Evolutionary conservation across 2,113 vertebrate genomes (phyloP).

Genomic region (Ochotona curzoniae): DNA sequence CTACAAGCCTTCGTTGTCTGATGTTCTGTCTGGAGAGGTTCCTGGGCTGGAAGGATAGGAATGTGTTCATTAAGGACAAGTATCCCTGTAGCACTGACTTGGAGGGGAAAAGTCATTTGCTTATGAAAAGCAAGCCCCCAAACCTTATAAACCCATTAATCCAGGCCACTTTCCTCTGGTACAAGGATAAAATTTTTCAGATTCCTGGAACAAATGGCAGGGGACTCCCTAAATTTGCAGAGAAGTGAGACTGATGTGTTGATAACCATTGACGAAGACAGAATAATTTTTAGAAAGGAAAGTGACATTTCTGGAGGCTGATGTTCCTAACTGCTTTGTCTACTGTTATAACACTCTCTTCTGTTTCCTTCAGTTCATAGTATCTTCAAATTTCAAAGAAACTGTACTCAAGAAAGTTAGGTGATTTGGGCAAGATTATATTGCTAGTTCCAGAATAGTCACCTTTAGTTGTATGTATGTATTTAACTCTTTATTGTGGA

Average conservation of each 20-base stretch:
- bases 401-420: neutral
- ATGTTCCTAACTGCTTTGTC: neutral
- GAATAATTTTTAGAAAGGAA: neutral
- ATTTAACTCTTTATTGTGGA: conserved; percentile 33
- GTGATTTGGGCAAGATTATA: neutral
- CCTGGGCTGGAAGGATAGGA: neutral
- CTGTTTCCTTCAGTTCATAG: neutral
- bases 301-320: neutral
- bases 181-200: neutral
- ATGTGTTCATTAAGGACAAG: neutral
- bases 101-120: neutral
- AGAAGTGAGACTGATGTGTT: neutral
- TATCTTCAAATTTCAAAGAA: neutral
- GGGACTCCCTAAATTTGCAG: neutral
- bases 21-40: neutral
- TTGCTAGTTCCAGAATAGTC: conserved; percentile 8
- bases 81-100: neutral
- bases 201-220: neutral
- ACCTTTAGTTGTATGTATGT: conserved; percentile 25
- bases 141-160: neutral
- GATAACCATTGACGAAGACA: neutral
- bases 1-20: neutral
- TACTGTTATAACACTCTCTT: neutral
- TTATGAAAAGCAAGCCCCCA: neutral
- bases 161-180: neutral